Base-by-base conservation (phyloP, 2,797 vertebrate species). In the Liparis tanakae region DNA sequence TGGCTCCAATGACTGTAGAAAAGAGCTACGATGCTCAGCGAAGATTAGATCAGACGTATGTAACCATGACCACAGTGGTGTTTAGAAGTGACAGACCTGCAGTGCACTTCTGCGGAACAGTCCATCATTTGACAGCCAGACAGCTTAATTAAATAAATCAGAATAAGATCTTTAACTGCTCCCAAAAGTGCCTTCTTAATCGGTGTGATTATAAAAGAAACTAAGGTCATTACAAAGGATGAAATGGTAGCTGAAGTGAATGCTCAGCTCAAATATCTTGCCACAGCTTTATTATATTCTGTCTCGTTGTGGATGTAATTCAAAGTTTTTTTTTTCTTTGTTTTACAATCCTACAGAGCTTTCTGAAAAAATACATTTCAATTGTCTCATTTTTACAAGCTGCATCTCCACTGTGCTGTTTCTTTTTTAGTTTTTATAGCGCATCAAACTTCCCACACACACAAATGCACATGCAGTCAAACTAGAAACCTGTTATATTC, bases 91-190 rank as follows among this genome's bases (percentile, higher is more conserved):
- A 76, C 56, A 80, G 80, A 78, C 48, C 53, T 36, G 64, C 71
- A 77, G 67, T 70, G 73, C 78, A 65, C 70, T 39, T 70, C 67
- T n/a, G 18, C 81, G 0, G 41, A 71, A 85, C 72, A 84, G 85
- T 85, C 86, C 71, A 84, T 92, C 89, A 88, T 91, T 89, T 83
- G 74, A 70, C 70, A 69, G 10, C 36, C 6, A 39, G 80, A 90
- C 85, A 91, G 72, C 76, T 87, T 92, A 88, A 93, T 93, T 93
- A 92, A 84, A 81, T 50, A 68, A 85, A 88, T 86, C 80, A 64
- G 64, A 90, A 82, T 79, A 70, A 84, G 80, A 90, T 84, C 75
- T 75, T 43, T 48, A 91, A 86, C 81, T 41, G 66, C 84, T 85
- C 79, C 85, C 76, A 81, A 85, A 81, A 71, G 65, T 58, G 51